Percentiles rank a stretch among this genome's conserved stretches.
phyloP scores from a whole-genome alignment of 2,888 invertebrate species.

The Carabus problematicus region DNA sequence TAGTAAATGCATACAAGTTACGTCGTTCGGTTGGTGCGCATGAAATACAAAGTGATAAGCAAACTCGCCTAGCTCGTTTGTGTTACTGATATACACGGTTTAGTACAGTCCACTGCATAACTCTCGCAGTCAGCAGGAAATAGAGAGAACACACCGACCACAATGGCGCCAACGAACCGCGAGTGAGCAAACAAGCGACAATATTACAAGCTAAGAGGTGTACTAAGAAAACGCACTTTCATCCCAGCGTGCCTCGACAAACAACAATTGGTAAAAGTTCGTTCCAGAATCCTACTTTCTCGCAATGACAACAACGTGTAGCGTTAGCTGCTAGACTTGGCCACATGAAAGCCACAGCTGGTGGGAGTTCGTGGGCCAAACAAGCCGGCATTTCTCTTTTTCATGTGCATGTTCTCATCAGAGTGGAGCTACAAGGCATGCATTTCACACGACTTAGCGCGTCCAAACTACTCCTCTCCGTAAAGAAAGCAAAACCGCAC shows the following conservation, averaged over 20 bases:
- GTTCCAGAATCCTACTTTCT: slow-evolving; percentile 59
- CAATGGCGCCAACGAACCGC: slow-evolving; percentile 32
- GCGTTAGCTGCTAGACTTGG: slow-evolving; percentile 32
- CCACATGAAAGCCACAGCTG: slow-evolving; percentile 44
- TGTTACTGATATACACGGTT: background rate
- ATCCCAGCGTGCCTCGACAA: slow-evolving; percentile 48
- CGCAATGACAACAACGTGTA: slow-evolving; percentile 52
- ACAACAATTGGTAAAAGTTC: slow-evolving; percentile 57
- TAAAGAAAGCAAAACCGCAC: no score
- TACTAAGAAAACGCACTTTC: slow-evolving; percentile 51
- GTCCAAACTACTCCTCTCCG: no score
- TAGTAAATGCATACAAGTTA: background rate
- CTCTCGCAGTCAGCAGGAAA: slow-evolving; percentile 5
- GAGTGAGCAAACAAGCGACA: slow-evolving; percentile 9
- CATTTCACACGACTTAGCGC: no score
- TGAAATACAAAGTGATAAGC: background rate
- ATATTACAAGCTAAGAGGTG: slow-evolving; percentile 14
- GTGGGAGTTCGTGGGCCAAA: slow-evolving; percentile 34
- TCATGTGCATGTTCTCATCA: no score
- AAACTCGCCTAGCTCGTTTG: no score
- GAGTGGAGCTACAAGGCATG: no score
- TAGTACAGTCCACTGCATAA: background rate
- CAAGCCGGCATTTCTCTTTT: slow-evolving; percentile 45
- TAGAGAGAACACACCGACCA: background rate
- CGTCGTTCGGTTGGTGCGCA: background rate